Conservation (phyloP, 2,888 invertebrate species). For the Diaphora mendica region DNA sequence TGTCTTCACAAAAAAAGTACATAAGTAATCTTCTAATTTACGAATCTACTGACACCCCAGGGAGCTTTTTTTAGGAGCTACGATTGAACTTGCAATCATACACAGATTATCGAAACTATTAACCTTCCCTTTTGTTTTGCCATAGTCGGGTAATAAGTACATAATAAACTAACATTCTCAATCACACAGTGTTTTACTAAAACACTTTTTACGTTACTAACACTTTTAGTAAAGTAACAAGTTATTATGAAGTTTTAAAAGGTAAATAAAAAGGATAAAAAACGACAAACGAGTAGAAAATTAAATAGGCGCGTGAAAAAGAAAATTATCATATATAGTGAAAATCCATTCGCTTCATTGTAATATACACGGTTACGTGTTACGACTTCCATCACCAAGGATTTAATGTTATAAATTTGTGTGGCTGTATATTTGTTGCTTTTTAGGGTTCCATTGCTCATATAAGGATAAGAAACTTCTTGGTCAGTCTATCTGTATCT, state of each 20-base stretch:
- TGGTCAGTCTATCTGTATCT: background rate
- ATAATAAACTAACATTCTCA: background rate
- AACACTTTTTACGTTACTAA: too few relatives aligned
- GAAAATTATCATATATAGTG: conserved; percentile 50
- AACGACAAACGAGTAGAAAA: conserved; percentile 2
- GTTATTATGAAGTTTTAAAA: background rate
- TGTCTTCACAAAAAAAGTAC: too few relatives aligned
- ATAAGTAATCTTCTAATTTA: too few relatives aligned
- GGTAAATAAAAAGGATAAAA: background rate
- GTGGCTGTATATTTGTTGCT: background rate
- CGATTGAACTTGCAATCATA: too few relatives aligned
- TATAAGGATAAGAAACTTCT: background rate
- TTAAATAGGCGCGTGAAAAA: conserved; percentile 25
- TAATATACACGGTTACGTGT: conserved; percentile 26
- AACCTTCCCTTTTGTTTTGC: too few relatives aligned
- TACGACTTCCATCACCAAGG: background rate
- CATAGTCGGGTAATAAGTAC: background rate
- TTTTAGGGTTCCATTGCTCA: background rate
- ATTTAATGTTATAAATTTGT: background rate
- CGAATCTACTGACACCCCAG: too few relatives aligned
- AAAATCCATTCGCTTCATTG: conserved; percentile 35
- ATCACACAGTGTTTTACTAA: background rate
- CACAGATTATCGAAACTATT: too few relatives aligned
- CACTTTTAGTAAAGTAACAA: background rate
- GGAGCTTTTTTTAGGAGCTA: too few relatives aligned